phyloP scores from a whole-genome alignment of 2,888 invertebrate genomes.

The Scaptomyza reducta region DNA sequence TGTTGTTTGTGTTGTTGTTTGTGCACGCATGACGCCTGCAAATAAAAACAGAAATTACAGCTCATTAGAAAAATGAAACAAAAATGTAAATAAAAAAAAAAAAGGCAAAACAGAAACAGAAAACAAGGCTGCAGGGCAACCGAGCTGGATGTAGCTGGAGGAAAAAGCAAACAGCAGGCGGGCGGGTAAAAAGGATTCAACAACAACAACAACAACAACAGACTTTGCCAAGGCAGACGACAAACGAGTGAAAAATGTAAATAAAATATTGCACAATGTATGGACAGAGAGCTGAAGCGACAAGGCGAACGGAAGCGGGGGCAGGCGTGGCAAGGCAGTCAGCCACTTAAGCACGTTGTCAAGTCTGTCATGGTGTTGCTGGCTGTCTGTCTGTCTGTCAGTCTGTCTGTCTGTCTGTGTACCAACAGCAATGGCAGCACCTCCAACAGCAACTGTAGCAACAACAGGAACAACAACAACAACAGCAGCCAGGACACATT shows the following conservation, averaged over 20 bases:
- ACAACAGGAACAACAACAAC: slow-evolving; percentile 28
- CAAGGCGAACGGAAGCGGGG: background rate
- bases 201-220: slow-evolving; percentile 50
- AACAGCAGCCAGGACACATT: slow-evolving; percentile 67
- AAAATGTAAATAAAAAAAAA: slow-evolving; percentile 75
- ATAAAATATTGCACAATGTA: slow-evolving; percentile 72
- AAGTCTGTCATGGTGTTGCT: slow-evolving; percentile 57
- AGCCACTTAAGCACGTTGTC: slow-evolving; percentile 78
- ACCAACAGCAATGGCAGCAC: slow-evolving; percentile 36
- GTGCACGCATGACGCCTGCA: slow-evolving; percentile 78
- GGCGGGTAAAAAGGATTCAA: slow-evolving; percentile 71
- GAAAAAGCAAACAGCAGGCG: slow-evolving; percentile 74
- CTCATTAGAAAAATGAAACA: slow-evolving; percentile 82
- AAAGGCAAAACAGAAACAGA: slow-evolving; percentile 20
- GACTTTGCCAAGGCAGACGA: slow-evolving; percentile 71
- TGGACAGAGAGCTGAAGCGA: slow-evolving; percentile 26
- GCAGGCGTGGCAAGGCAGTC: slow-evolving; percentile 34
- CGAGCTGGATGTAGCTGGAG: slow-evolving; percentile 11
- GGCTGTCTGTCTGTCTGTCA: slow-evolving; percentile 33
- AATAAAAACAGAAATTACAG: slow-evolving; percentile 82
- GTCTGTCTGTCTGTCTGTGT: slow-evolving; percentile 46
- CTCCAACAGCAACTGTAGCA: slow-evolving; percentile 25
- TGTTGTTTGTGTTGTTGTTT: slow-evolving; percentile 41
- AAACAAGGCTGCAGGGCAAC: slow-evolving; percentile 40
- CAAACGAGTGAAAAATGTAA: slow-evolving; percentile 77